phyloP scores from a whole-genome alignment of 1,140 invertebrate genomes.

The Tetragnatha versicolor region DNA sequence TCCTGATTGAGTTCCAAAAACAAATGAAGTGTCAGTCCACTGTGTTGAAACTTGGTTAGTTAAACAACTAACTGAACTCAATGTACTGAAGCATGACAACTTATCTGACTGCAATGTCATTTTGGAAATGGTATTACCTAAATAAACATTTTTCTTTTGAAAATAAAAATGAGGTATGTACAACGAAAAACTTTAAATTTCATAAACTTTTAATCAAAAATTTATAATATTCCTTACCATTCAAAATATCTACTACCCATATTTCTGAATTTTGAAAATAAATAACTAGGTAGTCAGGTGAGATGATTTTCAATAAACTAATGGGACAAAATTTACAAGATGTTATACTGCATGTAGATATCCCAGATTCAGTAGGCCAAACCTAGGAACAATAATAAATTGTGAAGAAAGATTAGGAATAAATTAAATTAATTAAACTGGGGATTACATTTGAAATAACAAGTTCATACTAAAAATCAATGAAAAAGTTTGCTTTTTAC shows the following conservation, averaged over 20 bases:
- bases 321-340: slow-evolving; percentile 30
- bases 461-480: neutral
- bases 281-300: slow-evolving; percentile 1
- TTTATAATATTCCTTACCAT: slow-evolving; percentile 7
- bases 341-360: neutral
- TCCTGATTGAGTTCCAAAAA: slow-evolving; percentile 38
- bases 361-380: slow-evolving; percentile 21
- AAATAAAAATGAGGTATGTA: neutral
- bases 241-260: slow-evolving; percentile 33
- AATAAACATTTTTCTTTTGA: neutral
- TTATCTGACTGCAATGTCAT: neutral
- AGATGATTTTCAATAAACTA: slow-evolving; percentile 23
- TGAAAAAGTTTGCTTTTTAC: neutral
- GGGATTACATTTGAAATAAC: neutral
- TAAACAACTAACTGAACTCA: neutral
- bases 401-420: neutral
- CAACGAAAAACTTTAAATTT: neutral
- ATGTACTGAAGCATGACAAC: slow-evolving; percentile 22
- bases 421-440: neutral
- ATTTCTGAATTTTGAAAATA: slow-evolving; percentile 39
- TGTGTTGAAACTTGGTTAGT: neutral
- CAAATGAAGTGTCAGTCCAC: slow-evolving; percentile 12
- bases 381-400: neutral
- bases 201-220: neutral
- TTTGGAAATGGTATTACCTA: slow-evolving; percentile 9